A percentile compares a stretch with the other conserved stretches of the same genome.
phyloP scores from a whole-genome alignment of 2,888 invertebrate genomes.

The Labia minor region DNA sequence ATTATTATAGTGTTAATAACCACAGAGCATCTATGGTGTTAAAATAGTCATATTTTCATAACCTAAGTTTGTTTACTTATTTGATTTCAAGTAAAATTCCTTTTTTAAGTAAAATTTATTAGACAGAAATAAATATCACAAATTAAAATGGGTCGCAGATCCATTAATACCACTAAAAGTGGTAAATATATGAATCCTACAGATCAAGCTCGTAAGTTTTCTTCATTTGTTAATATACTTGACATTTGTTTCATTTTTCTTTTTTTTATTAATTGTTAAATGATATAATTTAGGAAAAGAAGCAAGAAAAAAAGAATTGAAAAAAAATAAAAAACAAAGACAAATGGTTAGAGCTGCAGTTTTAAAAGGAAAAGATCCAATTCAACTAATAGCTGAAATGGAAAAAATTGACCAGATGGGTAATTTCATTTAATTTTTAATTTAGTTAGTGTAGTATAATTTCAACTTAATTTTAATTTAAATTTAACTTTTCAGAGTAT shows the following conservation, averaged over 20 bases:
- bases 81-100: too few relatives aligned
- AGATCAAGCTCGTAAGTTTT: conserved; percentile 92
- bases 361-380: conserved; percentile 93
- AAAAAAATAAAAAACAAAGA: conserved; percentile 95
- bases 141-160: conserved; percentile 91
- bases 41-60: too few relatives aligned
- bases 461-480: too few relatives aligned
- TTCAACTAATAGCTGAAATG: conserved; percentile 87
- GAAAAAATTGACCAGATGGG: conserved; percentile 99
- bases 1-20: too few relatives aligned
- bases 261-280: conserved; percentile 18
- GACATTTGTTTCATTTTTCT: conserved; percentile 13
- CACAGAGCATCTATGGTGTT: too few relatives aligned
- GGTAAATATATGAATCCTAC: conserved; percentile 99
- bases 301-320: conserved; percentile 91
- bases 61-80: too few relatives aligned
- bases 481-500: conserved; percentile 73
- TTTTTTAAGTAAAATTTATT: too few relatives aligned
- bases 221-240: conserved; percentile 20
- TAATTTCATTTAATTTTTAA: conserved; percentile 40
- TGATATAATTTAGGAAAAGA: conserved; percentile 66
- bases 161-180: conserved; percentile 98
- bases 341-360: conserved; percentile 94
- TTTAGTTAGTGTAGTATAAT: background rate
- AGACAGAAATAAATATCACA: too few relatives aligned